Conservation (phyloP, 2,113 vertebrate species). For the Leucopsar rothschildi region DNA sequence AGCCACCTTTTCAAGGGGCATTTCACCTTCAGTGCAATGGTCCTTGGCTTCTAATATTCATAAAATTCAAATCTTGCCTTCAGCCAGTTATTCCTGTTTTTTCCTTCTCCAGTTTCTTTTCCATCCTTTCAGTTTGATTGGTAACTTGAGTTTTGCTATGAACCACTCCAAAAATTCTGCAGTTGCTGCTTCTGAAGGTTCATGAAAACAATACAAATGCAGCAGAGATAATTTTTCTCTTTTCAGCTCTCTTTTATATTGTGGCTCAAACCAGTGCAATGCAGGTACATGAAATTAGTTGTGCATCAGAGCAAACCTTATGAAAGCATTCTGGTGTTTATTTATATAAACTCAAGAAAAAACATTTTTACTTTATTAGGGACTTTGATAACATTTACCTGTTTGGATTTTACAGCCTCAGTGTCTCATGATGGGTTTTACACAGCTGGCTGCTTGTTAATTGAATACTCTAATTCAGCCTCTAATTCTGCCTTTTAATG, state of each 20-base stretch:
- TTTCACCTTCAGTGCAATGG: conserved; percentile 26
- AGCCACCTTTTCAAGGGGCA: not conserved
- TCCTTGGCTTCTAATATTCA: conserved; percentile 24
- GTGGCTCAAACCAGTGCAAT: not conserved
- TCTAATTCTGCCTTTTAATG: conserved; percentile 25
- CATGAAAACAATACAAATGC: not conserved
- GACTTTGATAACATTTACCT: not conserved
- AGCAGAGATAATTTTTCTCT: not conserved
- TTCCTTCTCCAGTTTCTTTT: not conserved
- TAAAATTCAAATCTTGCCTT: conserved; percentile 34
- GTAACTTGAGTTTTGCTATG: not conserved
- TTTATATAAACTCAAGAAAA: not conserved
- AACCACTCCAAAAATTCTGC: not conserved
- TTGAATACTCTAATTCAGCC: conserved; percentile 31
- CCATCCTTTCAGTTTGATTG: conserved; percentile 1
- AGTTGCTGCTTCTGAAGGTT: not conserved
- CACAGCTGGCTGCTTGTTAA: conserved; percentile 35
- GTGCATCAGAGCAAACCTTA: not conserved
- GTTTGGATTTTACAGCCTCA: not conserved
- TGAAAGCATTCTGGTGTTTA: not conserved
- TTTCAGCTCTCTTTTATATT: not conserved
- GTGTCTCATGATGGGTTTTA: not conserved
- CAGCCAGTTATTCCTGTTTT: not conserved
- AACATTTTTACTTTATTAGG: not conserved
- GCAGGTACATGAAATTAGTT: not conserved